phyloP scores from a whole-genome alignment of 2,888 invertebrate species.

The Sesia apiformis region DNA sequence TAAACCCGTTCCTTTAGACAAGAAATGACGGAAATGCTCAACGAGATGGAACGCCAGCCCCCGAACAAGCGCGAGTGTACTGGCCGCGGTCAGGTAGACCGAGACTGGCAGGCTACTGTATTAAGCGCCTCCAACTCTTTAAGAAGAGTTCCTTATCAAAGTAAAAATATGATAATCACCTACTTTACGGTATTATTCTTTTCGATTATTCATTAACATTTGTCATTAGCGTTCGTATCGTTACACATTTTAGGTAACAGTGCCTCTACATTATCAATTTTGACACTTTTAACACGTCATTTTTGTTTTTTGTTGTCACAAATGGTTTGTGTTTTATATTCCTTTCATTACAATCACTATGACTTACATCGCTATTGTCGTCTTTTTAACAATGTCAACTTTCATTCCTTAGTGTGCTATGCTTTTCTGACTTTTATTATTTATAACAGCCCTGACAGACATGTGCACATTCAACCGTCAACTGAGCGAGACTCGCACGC shows the following conservation, averaged over 20 bases:
- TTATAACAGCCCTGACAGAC: constrained; percentile 37
- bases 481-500: constrained; percentile 47
- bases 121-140: constrained; percentile 31
- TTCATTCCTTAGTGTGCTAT: too few relatives aligned
- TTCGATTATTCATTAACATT: too few relatives aligned
- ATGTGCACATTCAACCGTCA: constrained; percentile 50
- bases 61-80: constrained; percentile 32
- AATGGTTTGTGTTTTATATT: too few relatives aligned
- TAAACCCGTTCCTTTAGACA: constrained; percentile 16
- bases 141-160: constrained; percentile 48
- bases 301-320: too few relatives aligned
- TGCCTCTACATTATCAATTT: too few relatives aligned
- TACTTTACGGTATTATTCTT: too few relatives aligned
- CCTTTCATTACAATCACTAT: too few relatives aligned
- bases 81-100: constrained; percentile 43
- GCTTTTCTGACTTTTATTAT: too few relatives aligned
- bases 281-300: too few relatives aligned
- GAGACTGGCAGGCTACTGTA: constrained; percentile 42
- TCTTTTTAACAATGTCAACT: constrained; percentile 1
- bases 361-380: not conserved
- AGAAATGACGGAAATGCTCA: constrained; percentile 42
- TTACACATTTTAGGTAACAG: too few relatives aligned
- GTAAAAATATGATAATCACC: constrained; percentile 18
- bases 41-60: constrained; percentile 24
- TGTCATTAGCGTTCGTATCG: too few relatives aligned